Conservation (phyloP, 2,888 invertebrate species). For the Cryptophagus acutangulus region DNA sequence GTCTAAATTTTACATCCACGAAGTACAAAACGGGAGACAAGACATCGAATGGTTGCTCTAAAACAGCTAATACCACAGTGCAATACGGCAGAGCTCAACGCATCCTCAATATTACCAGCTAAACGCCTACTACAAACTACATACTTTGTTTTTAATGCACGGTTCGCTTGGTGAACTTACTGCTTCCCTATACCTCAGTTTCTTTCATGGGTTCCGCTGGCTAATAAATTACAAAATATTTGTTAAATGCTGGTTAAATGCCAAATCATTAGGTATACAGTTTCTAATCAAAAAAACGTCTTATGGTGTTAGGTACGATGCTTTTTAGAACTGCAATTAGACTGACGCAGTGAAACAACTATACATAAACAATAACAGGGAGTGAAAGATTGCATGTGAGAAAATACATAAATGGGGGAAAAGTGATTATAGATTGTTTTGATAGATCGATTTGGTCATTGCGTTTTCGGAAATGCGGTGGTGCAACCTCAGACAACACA, state of each 20-base stretch:
- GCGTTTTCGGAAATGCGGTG: constrained; percentile 18
- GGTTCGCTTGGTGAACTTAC: constrained; percentile 55
- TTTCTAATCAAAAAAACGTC: too few species aligned
- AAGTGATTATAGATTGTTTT: too few species aligned
- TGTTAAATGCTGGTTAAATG: constrained; percentile 5
- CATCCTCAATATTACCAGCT: constrained; percentile 39
- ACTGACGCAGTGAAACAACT: too few species aligned
- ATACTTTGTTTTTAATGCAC: constrained; percentile 59
- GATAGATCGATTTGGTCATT: constrained; percentile 4
- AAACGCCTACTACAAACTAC: constrained; percentile 52
- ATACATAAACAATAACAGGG: constrained; percentile 5
- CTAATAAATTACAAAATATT: constrained; percentile 55
- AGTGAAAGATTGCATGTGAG: constrained; percentile 8
- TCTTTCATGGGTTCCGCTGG: constrained; percentile 71
- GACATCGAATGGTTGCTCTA: constrained; percentile 43
- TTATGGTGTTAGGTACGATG: too few species aligned
- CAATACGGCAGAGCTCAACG: constrained; percentile 44
- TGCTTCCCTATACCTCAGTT: constrained; percentile 65
- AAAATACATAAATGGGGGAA: constrained; percentile 1
- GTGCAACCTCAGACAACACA: constrained; percentile 50
- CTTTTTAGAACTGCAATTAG: too few species aligned
- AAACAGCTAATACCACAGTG: constrained; percentile 47
- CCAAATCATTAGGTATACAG: too few species aligned
- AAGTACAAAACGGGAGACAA: constrained; percentile 38
- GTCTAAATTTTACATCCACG: constrained; percentile 21